Evolutionary conservation across 2,113 vertebrate species (phyloP).

Genomic region (Hassar affinis): DNA sequence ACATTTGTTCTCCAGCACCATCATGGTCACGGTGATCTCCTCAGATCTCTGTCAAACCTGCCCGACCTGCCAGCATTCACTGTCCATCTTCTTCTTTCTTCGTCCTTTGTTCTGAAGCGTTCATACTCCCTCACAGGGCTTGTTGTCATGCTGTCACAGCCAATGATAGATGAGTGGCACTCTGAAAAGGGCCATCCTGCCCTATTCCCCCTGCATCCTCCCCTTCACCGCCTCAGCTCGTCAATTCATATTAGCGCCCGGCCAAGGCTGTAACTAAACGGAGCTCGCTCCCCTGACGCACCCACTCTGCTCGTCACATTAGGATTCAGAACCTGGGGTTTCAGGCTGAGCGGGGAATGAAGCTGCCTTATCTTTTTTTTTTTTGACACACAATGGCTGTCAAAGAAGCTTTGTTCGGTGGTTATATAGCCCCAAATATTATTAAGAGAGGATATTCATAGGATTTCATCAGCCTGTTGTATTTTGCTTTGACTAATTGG

Average conservation of each 20-base stretch:
- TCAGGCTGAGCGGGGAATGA: conserved; percentile 19
- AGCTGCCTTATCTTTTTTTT: conserved; percentile 25
- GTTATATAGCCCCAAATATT: conserved; percentile 4
- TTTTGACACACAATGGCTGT: conserved; percentile 21
- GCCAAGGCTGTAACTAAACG: conserved; percentile 30
- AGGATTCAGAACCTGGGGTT: conserved; percentile 18
- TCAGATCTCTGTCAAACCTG: neutral
- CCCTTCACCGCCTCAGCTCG: conserved; percentile 29
- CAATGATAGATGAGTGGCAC: conserved; percentile 49
- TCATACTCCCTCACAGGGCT: conserved; percentile 28
- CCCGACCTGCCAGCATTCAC: conserved; percentile 5
- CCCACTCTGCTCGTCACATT: conserved; percentile 30
- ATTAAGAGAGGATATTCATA: neutral
- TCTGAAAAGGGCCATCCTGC: conserved; percentile 36
- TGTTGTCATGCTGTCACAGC: conserved; percentile 41
- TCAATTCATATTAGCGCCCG: conserved; percentile 43
- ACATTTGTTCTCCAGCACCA: neutral
- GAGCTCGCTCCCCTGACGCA: conserved; percentile 11
- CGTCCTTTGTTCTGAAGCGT: conserved; percentile 25
- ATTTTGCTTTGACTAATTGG: conserved; percentile 3
- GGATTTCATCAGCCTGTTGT: conserved; percentile 2
- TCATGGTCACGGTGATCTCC: neutral
- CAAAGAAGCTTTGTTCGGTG: conserved; percentile 10
- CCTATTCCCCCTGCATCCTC: conserved; percentile 23
- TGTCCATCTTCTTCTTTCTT: conserved; percentile 25